Percentiles rank a stretch among this genome's conserved stretches.
Evolutionary conservation across 2,113 vertebrate species (phyloP).

Genomic region (Uria aalge): DNA sequence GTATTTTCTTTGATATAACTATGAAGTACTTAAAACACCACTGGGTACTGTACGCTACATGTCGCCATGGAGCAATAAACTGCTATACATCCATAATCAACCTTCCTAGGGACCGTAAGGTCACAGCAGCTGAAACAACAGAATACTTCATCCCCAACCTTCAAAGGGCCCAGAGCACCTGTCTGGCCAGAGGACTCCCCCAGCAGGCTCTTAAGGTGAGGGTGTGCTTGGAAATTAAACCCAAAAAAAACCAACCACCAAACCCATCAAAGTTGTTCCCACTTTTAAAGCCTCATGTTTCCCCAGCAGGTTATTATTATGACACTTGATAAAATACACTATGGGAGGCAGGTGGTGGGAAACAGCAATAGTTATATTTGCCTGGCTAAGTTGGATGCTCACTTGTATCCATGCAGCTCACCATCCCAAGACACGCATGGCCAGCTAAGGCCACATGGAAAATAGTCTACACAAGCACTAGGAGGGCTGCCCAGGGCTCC

Average conservation of each 20-base stretch:
- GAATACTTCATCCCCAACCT: conserved; percentile 19
- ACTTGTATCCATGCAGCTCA: not conserved
- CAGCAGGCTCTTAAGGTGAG: not conserved
- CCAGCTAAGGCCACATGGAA: not conserved
- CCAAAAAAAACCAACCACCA: not conserved
- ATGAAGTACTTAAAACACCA: conserved; percentile 54
- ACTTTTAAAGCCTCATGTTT: not conserved
- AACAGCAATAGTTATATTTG: not conserved
- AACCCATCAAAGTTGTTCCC: not conserved
- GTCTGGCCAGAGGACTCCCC: not conserved
- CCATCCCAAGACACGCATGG: not conserved
- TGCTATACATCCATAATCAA: conserved; percentile 45
- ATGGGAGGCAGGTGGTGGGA: not conserved
- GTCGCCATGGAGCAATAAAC: conserved; percentile 40
- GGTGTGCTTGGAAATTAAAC: not conserved
- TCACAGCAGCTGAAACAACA: conserved; percentile 71
- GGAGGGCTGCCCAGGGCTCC: not conserved
- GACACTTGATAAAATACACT: not conserved
- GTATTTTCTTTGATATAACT: conserved; percentile 53
- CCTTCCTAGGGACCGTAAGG: conserved; percentile 29
- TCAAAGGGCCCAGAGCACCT: conserved; percentile 40
- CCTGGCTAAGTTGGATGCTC: not conserved
- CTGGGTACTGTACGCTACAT: not conserved
- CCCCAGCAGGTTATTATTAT: not conserved
- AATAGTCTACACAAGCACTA: not conserved